A percentile compares a stretch with the other conserved stretches of the same genome.
Conservation (phyloP, 2,888 invertebrate genomes). For the Crocallis elinguaria region DNA sequence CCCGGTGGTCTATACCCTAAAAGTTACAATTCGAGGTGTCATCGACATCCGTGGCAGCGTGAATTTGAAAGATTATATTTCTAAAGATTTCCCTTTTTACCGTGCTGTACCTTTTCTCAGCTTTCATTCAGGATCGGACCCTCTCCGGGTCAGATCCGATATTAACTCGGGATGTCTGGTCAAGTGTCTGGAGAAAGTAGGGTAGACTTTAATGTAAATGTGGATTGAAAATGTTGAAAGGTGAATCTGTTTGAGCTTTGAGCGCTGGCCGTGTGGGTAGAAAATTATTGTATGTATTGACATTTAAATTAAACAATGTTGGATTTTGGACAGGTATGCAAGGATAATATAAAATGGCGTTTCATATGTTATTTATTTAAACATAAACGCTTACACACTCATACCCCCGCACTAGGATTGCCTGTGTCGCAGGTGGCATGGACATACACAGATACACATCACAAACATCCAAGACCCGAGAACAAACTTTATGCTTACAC, state of each 20-base stretch:
- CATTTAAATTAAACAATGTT: too few relatives aligned
- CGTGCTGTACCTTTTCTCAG: slow-evolving; percentile 13
- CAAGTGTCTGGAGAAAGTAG: slow-evolving; percentile 14
- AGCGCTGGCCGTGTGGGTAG: too few relatives aligned
- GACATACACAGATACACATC: too few relatives aligned
- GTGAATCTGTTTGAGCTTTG: background rate
- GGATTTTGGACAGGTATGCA: too few relatives aligned
- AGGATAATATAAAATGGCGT: too few relatives aligned
- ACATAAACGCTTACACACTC: too few relatives aligned
- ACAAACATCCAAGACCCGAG: too few relatives aligned
- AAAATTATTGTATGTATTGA: too few relatives aligned
- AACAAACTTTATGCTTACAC: too few relatives aligned
- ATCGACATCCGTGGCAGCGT: slow-evolving; percentile 5
- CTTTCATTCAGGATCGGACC: slow-evolving; percentile 7
- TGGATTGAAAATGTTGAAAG: background rate
- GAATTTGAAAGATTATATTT: slow-evolving; percentile 15
- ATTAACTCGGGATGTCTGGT: slow-evolving; percentile 21
- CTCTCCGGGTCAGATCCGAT: slow-evolving; percentile 3
- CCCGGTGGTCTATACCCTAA: background rate
- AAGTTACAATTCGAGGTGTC: slow-evolving; percentile 11
- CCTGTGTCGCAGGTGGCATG: too few relatives aligned
- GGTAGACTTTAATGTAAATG: background rate
- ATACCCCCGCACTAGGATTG: too few relatives aligned
- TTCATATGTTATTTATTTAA: too few relatives aligned
- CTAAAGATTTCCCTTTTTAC: slow-evolving; percentile 20